These are phyloP conservation scores for Dufourea novaeangliae DNA, from an alignment of 1,140 invertebrate genomes.

Conservation along the genomic window DNA sequence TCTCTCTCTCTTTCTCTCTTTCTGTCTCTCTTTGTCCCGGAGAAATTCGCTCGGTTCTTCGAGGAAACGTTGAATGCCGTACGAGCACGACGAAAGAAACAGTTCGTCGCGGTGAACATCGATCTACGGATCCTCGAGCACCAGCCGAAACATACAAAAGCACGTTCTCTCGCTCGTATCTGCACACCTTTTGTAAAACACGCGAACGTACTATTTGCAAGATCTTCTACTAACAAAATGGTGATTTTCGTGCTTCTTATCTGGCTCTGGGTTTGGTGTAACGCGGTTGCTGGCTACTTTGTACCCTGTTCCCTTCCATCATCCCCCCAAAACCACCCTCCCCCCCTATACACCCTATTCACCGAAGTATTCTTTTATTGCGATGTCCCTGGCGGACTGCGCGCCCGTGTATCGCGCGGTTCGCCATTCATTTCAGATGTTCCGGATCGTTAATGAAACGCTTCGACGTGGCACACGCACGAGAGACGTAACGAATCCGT, in stretches of 20 bases:
- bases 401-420: slow-evolving; percentile 61
- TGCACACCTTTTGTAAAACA: slow-evolving; percentile 64
- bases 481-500: slow-evolving; percentile 55
- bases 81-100: background rate
- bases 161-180: slow-evolving; percentile 56
- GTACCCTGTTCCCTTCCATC: slow-evolving; percentile 58
- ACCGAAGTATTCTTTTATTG: slow-evolving; percentile 24
- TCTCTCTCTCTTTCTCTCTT: slow-evolving; percentile 47
- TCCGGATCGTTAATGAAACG: slow-evolving; percentile 56
- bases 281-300: slow-evolving; percentile 81
- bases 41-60: background rate
- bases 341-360: slow-evolving; percentile 39
- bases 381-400: background rate
- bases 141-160: slow-evolving; percentile 11
- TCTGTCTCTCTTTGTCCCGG: slow-evolving; percentile 38
- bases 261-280: slow-evolving; percentile 80
- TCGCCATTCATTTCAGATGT: slow-evolving; percentile 73
- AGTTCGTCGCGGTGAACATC: slow-evolving; percentile 17
- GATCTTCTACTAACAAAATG: slow-evolving; percentile 74
- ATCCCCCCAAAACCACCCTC: slow-evolving; percentile 12
- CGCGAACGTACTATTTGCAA: slow-evolving; percentile 63
- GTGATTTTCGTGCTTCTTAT: slow-evolving; percentile 76
- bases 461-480: slow-evolving; percentile 56
- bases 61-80: background rate
- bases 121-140: background rate